Conservation (phyloP, 2,888 invertebrate species). For the Microchrysa polita region DNA sequence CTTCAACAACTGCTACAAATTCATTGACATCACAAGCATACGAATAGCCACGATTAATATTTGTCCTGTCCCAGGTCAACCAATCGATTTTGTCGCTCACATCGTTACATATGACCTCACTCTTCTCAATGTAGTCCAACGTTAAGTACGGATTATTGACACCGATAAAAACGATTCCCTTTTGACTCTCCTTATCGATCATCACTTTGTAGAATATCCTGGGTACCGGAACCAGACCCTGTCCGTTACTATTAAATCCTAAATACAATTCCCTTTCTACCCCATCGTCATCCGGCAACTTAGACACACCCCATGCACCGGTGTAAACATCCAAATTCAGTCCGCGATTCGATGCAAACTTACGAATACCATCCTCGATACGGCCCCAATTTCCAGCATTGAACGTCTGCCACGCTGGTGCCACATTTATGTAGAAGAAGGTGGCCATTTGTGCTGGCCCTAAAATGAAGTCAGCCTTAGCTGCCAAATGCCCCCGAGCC, state of each 20-base stretch:
- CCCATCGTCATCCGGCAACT: not conserved
- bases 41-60: not conserved
- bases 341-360: not conserved
- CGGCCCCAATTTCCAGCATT: not conserved
- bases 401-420: not conserved
- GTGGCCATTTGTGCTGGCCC: not conserved
- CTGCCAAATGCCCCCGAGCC: not conserved
- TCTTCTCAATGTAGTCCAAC: not conserved
- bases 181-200: not conserved
- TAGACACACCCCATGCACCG: not conserved
- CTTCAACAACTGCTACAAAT: not conserved
- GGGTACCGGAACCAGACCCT: not conserved
- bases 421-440: not conserved
- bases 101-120: not conserved
- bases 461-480: not conserved
- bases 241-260: not conserved
- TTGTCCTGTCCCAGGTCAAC: not conserved
- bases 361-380: not conserved
- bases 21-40: not conserved
- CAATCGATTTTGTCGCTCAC: not conserved
- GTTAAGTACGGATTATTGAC: slow-evolving; percentile 1
- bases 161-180: not conserved
- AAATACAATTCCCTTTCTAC: not conserved
- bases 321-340: not conserved
- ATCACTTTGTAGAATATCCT: not conserved